A percentile compares a stretch with the other conserved stretches of the same genome.
phyloP scores from a whole-genome alignment of 2,113 vertebrate species.

The Anseranas semipalmata region DNA sequence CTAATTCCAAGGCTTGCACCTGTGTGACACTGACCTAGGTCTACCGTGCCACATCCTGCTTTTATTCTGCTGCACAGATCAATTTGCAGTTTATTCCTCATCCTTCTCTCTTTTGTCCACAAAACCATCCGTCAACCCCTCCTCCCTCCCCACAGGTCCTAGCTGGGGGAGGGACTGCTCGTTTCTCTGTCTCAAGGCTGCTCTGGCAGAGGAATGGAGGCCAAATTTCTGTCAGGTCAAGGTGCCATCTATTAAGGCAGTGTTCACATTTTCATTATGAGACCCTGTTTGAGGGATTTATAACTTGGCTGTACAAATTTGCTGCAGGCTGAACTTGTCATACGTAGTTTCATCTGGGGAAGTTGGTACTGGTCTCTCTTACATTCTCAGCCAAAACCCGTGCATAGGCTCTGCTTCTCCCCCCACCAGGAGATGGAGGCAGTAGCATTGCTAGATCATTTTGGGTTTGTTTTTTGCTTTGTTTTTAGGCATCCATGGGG shows the following conservation, averaged over 20 bases:
- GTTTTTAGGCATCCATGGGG: not conserved
- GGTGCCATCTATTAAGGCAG: constrained; percentile 9
- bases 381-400: not conserved
- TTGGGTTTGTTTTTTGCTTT: not conserved
- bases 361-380: not conserved
- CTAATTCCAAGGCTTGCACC: constrained; percentile 54
- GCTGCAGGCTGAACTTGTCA: not conserved
- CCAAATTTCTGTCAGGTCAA: constrained; percentile 20
- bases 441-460: not conserved
- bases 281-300: not conserved
- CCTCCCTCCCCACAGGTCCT: not conserved
- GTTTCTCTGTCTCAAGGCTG: not conserved
- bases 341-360: not conserved
- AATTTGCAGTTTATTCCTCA: constrained; percentile 15
- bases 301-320: not conserved
- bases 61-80: constrained; percentile 47
- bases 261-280: constrained; percentile 27
- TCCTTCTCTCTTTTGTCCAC: constrained; percentile 10
- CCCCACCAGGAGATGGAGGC: not conserved
- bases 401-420: not conserved
- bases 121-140: not conserved
- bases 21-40: constrained; percentile 56
- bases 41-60: constrained; percentile 40
- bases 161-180: not conserved
- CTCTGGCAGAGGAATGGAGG: not conserved